Conservation (phyloP, 2,113 vertebrate species). For the Axis porcinus region DNA sequence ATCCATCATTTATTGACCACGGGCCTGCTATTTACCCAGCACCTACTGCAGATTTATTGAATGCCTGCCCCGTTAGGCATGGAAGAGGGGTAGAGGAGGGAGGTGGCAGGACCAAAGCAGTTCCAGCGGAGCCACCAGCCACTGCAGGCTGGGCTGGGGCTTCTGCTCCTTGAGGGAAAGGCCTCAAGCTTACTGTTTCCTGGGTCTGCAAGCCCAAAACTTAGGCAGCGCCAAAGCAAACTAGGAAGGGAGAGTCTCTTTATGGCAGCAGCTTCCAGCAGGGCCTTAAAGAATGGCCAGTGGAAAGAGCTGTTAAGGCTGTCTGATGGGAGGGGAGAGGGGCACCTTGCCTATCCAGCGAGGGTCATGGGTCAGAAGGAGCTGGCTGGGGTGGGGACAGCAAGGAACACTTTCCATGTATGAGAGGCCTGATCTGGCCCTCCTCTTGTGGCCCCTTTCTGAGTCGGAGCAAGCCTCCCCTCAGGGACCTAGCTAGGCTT, state of each 20-base stretch:
- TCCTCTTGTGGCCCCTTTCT: background rate
- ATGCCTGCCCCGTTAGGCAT: background rate
- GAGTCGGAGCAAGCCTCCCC: background rate
- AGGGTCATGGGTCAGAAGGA: constrained; percentile 4
- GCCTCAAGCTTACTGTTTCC: background rate
- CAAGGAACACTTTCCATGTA: background rate
- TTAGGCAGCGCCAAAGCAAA: constrained; percentile 42
- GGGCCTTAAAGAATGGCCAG: constrained; percentile 46
- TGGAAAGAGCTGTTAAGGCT: constrained; percentile 8
- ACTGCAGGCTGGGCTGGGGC: background rate
- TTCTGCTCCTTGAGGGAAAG: background rate
- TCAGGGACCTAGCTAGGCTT: background rate
- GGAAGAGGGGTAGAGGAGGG: background rate
- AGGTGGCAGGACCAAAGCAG: background rate
- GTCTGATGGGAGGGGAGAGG: background rate
- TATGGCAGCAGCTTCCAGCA: constrained; percentile 39
- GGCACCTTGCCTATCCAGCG: background rate
- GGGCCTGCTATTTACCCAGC: background rate
- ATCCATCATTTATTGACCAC: constrained; percentile 29
- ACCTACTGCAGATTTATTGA: background rate
- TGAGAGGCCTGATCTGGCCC: background rate
- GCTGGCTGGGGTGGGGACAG: background rate
- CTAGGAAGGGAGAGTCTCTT: constrained; percentile 55
- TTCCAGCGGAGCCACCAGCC: background rate
- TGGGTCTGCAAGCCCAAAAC: background rate